These are phyloP conservation scores for Trematomus loennbergii DNA, from an alignment of 2,113 vertebrate species.

Conservation along the genomic window DNA sequence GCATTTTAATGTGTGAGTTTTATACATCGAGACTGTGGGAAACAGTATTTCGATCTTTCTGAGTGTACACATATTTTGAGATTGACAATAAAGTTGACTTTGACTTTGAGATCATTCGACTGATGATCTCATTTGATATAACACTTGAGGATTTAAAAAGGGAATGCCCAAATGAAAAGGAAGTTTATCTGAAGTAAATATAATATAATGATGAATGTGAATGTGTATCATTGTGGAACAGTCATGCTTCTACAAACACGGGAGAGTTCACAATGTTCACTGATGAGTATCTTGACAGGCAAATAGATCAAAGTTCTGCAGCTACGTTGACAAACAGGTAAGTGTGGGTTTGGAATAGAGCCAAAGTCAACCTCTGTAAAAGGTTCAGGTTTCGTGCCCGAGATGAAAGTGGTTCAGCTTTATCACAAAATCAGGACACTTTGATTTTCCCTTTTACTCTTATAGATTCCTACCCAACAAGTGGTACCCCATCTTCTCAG, in stretches of 20 bases:
- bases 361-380: constrained; percentile 10
- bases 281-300: not conserved
- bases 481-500: constrained; percentile 63
- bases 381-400: constrained; percentile 4
- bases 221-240: not conserved
- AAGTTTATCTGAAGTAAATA: too few species aligned
- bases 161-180: too few species aligned
- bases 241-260: not conserved
- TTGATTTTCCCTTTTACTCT: not conserved
- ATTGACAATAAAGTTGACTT: too few species aligned
- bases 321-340: constrained; percentile 39
- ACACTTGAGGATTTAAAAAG: too few species aligned
- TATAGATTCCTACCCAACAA: constrained; percentile 67
- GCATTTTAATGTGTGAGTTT: too few species aligned
- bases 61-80: too few species aligned
- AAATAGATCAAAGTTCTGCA: not conserved
- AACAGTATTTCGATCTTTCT: too few species aligned
- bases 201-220: too few species aligned
- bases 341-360: constrained; percentile 31
- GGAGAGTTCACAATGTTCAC: not conserved
- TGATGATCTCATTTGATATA: too few species aligned
- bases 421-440: not conserved
- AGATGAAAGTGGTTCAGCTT: not conserved
- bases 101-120: too few species aligned
- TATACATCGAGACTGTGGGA: too few species aligned